Percentiles rank a stretch among this genome's conserved stretches.
These are phyloP conservation scores for Azorinus chamasolen DNA, from an alignment of 2,888 invertebrate species.

Conservation along the genomic window DNA sequence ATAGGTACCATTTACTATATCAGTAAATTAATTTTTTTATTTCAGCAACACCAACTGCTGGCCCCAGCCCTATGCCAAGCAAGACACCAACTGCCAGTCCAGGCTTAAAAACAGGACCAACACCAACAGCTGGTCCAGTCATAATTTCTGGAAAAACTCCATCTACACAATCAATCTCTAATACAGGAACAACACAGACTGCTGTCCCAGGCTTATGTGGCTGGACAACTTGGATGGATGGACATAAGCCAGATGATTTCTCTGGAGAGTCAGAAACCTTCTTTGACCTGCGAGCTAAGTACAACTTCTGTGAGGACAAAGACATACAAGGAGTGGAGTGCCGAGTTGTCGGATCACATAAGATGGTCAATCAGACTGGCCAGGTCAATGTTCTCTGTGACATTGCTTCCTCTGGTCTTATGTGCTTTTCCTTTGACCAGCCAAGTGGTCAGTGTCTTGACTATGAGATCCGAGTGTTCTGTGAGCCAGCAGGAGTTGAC, in stretches of 20 bases:
- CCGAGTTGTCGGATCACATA: conserved; percentile 58
- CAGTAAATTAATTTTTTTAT: too few species aligned
- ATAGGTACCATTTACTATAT: too few species aligned
- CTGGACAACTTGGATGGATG: conserved; percentile 94
- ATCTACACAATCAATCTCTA: conserved; percentile 42
- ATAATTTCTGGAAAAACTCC: conserved; percentile 32
- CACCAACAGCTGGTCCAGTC: conserved; percentile 52
- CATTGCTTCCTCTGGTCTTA: conserved; percentile 88
- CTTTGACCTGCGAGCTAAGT: conserved; percentile 57
- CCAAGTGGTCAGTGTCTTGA: conserved; percentile 75
- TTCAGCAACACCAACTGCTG: conserved; percentile 47
- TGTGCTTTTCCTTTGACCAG: conserved; percentile 88
- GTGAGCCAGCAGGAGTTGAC: conserved; percentile 87
- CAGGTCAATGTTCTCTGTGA: conserved; percentile 63
- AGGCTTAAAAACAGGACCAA: conserved; percentile 23
- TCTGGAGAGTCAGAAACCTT: conserved; percentile 83
- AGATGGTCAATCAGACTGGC: conserved; percentile 60
- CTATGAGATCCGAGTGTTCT: conserved; percentile 82
- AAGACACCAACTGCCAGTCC: conserved; percentile 55
- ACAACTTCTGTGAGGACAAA: conserved; percentile 74
- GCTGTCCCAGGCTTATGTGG: conserved; percentile 87
- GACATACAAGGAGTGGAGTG: conserved; percentile 79
- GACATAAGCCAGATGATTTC: conserved; percentile 70
- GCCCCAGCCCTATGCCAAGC: conserved; percentile 28
- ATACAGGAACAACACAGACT: conserved; percentile 34